These are phyloP conservation scores for Neosilurus hyrtlii DNA, from an alignment of 2,797 vertebrate genomes.

Conservation along the genomic window DNA sequence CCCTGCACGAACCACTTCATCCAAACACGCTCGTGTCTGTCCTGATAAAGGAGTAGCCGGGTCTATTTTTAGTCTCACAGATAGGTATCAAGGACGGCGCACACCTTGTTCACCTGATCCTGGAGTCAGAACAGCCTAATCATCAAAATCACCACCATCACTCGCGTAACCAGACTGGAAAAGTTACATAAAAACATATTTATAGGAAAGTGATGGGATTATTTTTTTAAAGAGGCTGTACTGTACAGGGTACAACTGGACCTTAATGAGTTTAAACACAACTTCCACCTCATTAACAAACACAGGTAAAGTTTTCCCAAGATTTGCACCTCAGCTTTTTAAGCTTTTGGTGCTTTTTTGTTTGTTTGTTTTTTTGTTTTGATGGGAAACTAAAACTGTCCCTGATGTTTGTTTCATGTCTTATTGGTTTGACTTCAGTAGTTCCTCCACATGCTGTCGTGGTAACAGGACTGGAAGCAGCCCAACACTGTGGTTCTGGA, in stretches of 20 bases:
- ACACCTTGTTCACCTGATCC: not conserved
- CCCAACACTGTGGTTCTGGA: not conserved
- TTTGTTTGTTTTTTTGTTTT: not conserved
- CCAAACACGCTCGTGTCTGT: not conserved
- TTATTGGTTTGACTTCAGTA: not conserved
- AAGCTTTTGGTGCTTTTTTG: not conserved
- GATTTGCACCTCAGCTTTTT: not conserved
- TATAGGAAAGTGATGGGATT: too few relatives aligned
- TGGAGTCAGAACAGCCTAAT: not conserved
- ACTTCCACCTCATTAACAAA: not conserved
- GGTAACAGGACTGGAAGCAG: slow-evolving; percentile 5
- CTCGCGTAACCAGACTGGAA: not conserved
- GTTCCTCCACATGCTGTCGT: not conserved
- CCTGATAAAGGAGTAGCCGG: not conserved
- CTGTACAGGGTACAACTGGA: not conserved
- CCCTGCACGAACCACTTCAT: not conserved
- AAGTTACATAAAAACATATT: not conserved
- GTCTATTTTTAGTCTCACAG: not conserved
- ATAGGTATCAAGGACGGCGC: not conserved
- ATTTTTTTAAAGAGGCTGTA: not conserved
- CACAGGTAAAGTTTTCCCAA: slow-evolving; percentile 7
- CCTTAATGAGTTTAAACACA: not conserved
- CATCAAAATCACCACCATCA: not conserved
- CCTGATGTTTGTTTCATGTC: not conserved
- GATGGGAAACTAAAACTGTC: not conserved